Conservation (phyloP, 2,113 vertebrate species). For the Syrmaticus mikado region DNA sequence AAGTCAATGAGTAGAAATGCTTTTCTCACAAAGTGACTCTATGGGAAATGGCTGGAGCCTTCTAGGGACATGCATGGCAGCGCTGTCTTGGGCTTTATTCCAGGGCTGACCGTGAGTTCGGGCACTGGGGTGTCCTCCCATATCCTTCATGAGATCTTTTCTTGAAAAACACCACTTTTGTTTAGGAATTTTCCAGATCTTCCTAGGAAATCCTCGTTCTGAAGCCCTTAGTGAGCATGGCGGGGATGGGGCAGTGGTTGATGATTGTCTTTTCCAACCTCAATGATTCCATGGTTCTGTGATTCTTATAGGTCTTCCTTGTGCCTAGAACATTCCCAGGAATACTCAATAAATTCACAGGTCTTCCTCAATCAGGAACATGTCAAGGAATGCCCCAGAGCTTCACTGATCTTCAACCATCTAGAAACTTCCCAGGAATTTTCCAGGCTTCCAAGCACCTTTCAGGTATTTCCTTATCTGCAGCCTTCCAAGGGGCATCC, state of each 20-base stretch:
- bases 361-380: neutral
- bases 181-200: neutral
- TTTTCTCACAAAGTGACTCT: neutral
- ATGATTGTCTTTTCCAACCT: too few relatives aligned
- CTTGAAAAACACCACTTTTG: rapidly evolving
- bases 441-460: neutral
- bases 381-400: neutral
- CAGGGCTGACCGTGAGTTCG: neutral
- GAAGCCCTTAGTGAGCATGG: neutral
- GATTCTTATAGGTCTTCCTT: neutral
- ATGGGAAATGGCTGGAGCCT: neutral
- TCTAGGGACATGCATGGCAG: neutral
- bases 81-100: rapidly evolving
- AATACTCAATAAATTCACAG: neutral
- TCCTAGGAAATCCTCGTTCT: neutral
- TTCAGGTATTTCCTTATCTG: neutral
- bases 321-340: neutral
- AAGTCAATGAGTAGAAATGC: neutral
- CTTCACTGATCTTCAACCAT: neutral
- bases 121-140: rapidly evolving
- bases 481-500: neutral
- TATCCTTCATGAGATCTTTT: neutral
- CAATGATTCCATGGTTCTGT: too few relatives aligned
- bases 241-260: too few relatives aligned
- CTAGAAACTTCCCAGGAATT: neutral